Evolutionary conservation across 2,888 invertebrate species (phyloP).

Genomic region (Anoplius nigerrimus): DNA sequence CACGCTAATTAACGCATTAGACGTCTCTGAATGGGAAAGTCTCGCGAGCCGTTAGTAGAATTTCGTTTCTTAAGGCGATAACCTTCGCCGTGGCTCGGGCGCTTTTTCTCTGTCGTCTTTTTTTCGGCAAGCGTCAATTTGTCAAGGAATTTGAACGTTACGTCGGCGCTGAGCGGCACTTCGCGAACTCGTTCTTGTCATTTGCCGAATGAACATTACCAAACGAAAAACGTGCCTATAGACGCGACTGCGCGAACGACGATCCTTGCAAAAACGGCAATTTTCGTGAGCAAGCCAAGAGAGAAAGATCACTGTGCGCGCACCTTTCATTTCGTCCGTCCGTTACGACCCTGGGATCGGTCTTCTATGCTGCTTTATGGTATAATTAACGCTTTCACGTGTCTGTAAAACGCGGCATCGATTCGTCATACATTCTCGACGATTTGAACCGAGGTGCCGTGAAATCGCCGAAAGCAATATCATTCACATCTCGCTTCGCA

Average conservation of each 20-base stretch:
- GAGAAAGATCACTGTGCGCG: too few species aligned
- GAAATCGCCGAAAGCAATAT: too few species aligned
- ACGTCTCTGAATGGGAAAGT: slow-evolving; percentile 18
- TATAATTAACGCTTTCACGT: slow-evolving; percentile 39
- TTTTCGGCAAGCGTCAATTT: too few species aligned
- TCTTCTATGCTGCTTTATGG: slow-evolving; percentile 17
- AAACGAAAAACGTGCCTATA: too few species aligned
- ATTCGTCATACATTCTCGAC: background rate
- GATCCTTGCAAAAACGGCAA: too few species aligned
- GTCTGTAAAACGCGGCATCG: slow-evolving; percentile 24
- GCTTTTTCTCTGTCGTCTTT: too few species aligned
- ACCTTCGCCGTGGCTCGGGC: too few species aligned
- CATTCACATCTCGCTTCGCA: too few species aligned
- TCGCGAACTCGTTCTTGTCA: slow-evolving; percentile 3
- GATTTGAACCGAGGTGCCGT: slow-evolving; percentile 1
- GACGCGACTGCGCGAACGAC: too few species aligned
- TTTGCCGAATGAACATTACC: background rate
- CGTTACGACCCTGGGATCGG: slow-evolving; percentile 18
- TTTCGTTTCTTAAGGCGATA: too few species aligned
- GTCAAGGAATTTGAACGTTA: slow-evolving; percentile 9
- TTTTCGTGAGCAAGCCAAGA: too few species aligned
- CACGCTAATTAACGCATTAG: slow-evolving; percentile 29
- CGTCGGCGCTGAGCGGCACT: background rate
- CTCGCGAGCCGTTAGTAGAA: slow-evolving; percentile 10
- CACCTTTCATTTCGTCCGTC: too few species aligned